A percentile compares a stretch with the other conserved stretches of the same genome.
phyloP scores from a whole-genome alignment of 2,113 vertebrate species.

The Boulengeromyrus knoepffleri region DNA sequence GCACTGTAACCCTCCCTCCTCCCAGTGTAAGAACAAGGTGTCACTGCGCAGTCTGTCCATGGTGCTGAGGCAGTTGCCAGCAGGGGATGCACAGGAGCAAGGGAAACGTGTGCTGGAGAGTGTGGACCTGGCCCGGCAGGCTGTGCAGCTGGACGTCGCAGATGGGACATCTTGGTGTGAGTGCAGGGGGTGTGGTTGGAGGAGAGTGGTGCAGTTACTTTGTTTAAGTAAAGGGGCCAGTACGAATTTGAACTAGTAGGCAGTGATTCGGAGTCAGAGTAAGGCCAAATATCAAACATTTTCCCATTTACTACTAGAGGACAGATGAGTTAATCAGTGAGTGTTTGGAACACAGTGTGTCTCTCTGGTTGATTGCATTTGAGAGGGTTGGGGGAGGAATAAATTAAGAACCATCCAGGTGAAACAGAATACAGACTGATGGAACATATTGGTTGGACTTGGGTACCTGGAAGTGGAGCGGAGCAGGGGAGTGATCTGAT shows the following conservation, averaged over 20 bases:
- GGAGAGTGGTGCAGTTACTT: background rate
- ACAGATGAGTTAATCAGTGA: background rate
- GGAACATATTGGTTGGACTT: background rate
- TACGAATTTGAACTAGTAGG: background rate
- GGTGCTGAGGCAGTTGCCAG: conserved; percentile 75
- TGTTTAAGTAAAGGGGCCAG: background rate
- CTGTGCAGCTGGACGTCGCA: conserved; percentile 73
- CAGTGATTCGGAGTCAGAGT: background rate
- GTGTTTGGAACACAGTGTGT: background rate
- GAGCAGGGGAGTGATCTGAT: background rate
- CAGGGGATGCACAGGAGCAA: conserved; percentile 45
- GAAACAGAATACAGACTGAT: background rate
- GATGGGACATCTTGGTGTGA: conserved; percentile 91
- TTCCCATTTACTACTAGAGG: background rate
- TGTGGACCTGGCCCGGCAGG: conserved; percentile 72
- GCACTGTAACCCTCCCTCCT: background rate
- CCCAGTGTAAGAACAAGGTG: conserved; percentile 79
- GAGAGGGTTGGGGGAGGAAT: background rate
- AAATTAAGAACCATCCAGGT: background rate
- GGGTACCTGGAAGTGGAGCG: no score
- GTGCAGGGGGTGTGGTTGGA: conserved; percentile 37
- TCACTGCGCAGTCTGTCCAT: conserved; percentile 82
- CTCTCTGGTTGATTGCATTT: background rate
- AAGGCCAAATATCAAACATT: background rate
- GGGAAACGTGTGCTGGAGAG: conserved; percentile 72